These are phyloP conservation scores for Drosophila nigromelanica DNA, from an alignment of 1,140 invertebrate species.

Conservation along the genomic window DNA sequence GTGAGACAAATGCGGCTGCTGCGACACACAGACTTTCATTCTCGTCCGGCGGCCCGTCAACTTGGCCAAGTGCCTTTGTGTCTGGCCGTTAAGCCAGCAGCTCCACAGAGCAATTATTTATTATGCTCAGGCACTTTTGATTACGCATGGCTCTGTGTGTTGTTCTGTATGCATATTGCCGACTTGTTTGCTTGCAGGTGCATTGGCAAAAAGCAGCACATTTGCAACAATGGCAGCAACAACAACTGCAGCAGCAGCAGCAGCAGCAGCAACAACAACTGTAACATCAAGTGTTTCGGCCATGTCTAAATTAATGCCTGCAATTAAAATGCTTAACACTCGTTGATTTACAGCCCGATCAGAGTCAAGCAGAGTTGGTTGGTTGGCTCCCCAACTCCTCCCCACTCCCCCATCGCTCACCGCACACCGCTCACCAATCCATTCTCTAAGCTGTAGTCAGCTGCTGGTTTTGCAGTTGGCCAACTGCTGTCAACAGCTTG, in stretches of 20 bases:
- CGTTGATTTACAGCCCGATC: constrained; percentile 36
- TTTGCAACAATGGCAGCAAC: background rate
- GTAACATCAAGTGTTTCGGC: constrained; percentile 4
- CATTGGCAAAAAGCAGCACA: constrained; percentile 26
- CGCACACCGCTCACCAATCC: too few species aligned
- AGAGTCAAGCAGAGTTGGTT: constrained; percentile 16
- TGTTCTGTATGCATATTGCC: background rate
- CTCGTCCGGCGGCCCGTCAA: constrained; percentile 3
- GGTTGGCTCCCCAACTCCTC: background rate
- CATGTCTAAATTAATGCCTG: constrained; percentile 67
- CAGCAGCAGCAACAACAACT: background rate
- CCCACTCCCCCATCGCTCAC: too few species aligned
- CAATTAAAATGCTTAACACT: constrained; percentile 75
- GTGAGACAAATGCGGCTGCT: constrained; percentile 37
- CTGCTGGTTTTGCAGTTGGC: constrained; percentile 33
- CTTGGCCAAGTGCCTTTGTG: constrained; percentile 15
- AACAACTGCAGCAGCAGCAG: too few species aligned
- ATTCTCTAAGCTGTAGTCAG: constrained; percentile 1
- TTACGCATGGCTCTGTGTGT: constrained; percentile 16
- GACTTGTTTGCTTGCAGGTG: constrained; percentile 21
- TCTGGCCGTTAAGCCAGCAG: constrained; percentile 17
- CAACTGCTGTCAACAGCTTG: constrained; percentile 66
- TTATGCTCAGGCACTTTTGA: constrained; percentile 54
- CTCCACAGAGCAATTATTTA: constrained; percentile 59
- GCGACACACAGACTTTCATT: constrained; percentile 12